Evolutionary conservation across 2,113 vertebrate genomes (phyloP), one percentile per base, ranked within the genome.

Genomic region (Apaloderma vittatum): DNA sequence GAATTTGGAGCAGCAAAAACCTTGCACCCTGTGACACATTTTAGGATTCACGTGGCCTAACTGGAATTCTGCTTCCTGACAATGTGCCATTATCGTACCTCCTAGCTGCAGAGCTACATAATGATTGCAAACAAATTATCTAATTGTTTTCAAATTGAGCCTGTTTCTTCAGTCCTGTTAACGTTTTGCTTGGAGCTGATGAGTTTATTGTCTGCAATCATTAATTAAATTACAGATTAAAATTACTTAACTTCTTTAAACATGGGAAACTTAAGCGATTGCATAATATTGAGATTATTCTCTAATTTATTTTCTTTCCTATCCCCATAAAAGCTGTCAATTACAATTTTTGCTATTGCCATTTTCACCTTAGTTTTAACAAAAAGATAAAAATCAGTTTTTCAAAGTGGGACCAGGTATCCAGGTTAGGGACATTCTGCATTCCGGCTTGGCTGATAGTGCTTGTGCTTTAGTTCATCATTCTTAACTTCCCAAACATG

Each of bases 381-480:
- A 63, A 54, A 10, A 10, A 58, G 17, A 0, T 3, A 43, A 37
- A 65, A 34, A 8, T 23, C 9, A 3, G 0, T 15, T 86, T 77
- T 87, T 70, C 11, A 30, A 37, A 45, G 5, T 5, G 6, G 8
- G 24, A 43, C 12, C 24, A 23, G 48, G 29, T 51, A 37, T 7
- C 7, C 54, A 11, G 4, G n/a, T 27, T 1, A 9, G 0, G 8
- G 5, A 30, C 2, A 26, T 16, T 12, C 6, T 45, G 1, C 29
- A 7, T 23, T 52, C 32, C 52, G 30, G 3, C 30, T 75, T n/a
- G 45, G 16, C 32, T 57, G 12, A 27, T 12, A 29, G 15, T 32
- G 20, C 8, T 23, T 5, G 2, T 6, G 11, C 19, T 79, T 49
- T 14, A 16, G 7, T 12, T 55, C 43, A 20, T 57, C 43, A 30